These are phyloP conservation scores for Vombatus ursinus DNA, from an alignment of 2,113 vertebrate species.

Conservation along the genomic window DNA sequence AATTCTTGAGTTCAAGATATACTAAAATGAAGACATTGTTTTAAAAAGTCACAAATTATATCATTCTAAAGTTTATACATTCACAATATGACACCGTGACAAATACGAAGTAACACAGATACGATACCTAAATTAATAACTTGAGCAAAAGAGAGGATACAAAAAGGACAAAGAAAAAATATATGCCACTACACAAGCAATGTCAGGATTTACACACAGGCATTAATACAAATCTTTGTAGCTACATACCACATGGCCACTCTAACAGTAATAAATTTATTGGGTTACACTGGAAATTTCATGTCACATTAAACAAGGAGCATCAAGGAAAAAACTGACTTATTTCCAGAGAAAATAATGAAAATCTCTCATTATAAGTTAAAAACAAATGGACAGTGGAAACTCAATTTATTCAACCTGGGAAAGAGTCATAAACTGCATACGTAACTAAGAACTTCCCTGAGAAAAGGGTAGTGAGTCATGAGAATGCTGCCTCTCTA, in stretches of 20 bases:
- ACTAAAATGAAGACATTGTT: not conserved
- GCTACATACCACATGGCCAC: not conserved
- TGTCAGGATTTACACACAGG: not conserved
- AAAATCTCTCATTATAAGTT: not conserved
- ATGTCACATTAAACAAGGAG: not conserved
- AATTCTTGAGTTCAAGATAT: constrained; percentile 2
- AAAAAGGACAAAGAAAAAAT: not conserved
- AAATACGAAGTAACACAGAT: constrained; percentile 36
- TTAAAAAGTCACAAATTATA: not conserved
- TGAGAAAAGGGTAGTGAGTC: not conserved
- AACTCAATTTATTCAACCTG: not conserved
- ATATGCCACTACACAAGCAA: not conserved
- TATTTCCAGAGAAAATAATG: not conserved
- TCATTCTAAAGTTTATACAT: not conserved
- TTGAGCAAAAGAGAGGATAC: not conserved
- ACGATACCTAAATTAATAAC: not conserved
- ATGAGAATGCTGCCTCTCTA: not conserved
- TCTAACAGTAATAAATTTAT: not conserved
- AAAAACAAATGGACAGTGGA: not conserved
- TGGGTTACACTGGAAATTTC: not conserved
- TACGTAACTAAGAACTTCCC: not conserved
- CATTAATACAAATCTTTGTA: not conserved
- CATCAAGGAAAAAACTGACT: not conserved
- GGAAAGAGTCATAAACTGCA: not conserved
- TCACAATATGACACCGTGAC: not conserved